phyloP scores from a whole-genome alignment of 1,140 invertebrate species.

The Saccostrea cuccullata region DNA sequence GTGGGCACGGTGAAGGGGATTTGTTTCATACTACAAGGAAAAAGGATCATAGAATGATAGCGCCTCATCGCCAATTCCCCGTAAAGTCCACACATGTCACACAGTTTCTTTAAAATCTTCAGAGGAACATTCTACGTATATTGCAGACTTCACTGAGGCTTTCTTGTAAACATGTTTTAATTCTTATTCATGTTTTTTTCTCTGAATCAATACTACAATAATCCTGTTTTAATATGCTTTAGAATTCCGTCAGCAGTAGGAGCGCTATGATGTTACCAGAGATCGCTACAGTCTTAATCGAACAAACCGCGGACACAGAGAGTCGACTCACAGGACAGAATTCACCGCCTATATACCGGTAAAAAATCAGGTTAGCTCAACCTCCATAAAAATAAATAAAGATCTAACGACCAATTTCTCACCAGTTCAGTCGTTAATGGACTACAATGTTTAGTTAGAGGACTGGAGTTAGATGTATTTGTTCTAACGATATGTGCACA shows the following conservation, averaged over 20 bases:
- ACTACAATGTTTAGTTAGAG: neutral
- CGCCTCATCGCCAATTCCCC: slow-evolving; percentile 42
- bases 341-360: neutral
- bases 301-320: neutral
- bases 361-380: neutral
- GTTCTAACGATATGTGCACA: neutral
- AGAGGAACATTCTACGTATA: neutral
- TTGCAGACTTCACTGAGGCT: neutral
- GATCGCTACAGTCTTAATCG: slow-evolving; percentile 5
- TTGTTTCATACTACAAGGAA: slow-evolving; percentile 73
- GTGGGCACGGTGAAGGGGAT: slow-evolving; percentile 75
- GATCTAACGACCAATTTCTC: neutral
- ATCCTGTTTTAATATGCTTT: slow-evolving; percentile 36
- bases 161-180: neutral
- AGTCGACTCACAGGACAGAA: neutral
- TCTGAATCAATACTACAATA: slow-evolving; percentile 31
- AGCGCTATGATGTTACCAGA: neutral
- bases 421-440: neutral
- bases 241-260: neutral
- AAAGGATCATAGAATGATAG: slow-evolving; percentile 70
- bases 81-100: slow-evolving; percentile 16
- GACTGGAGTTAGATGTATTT: neutral
- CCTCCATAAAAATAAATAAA: neutral
- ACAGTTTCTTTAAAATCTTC: neutral
- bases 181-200: slow-evolving; percentile 28